Percentiles rank a stretch among this genome's conserved stretches.
phyloP scores from a whole-genome alignment of 2,888 invertebrate genomes.

The Eulithis prunata region DNA sequence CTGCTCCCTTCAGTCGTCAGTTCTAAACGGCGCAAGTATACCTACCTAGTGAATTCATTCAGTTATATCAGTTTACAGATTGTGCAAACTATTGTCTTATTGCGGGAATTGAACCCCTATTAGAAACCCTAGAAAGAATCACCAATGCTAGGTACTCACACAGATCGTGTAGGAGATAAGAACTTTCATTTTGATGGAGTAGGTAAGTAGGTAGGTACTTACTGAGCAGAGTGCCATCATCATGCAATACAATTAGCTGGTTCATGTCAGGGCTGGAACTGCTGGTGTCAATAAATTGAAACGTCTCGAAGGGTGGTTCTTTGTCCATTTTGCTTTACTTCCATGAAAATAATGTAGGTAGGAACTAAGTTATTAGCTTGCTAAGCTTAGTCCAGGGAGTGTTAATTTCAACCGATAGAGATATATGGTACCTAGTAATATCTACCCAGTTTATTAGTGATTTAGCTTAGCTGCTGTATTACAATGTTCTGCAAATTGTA shows the following conservation, averaged over 20 bases:
- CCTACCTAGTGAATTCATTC: no score
- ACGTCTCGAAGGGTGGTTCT: conserved; percentile 63
- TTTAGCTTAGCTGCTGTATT: not conserved
- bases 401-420: not conserved
- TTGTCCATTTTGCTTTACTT: conserved; percentile 62
- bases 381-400: not conserved
- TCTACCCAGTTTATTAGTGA: not conserved
- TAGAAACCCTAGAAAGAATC: no score
- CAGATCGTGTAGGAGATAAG: no score
- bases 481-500: not conserved
- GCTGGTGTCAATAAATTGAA: conserved; percentile 61
- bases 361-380: not conserved
- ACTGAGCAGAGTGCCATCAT: conserved; percentile 70
- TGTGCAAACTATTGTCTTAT: no score
- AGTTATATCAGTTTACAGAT: no score
- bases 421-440: no score
- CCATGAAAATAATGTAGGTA: not conserved
- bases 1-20: no score
- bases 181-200: no score
- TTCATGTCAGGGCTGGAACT: conserved; percentile 53
- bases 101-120: no score
- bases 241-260: conserved; percentile 71
- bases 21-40: no score
- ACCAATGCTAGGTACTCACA: no score
- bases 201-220: conserved; percentile 39